Conservation (phyloP, 2,113 vertebrate genomes). For the Ciconia stormi region DNA sequence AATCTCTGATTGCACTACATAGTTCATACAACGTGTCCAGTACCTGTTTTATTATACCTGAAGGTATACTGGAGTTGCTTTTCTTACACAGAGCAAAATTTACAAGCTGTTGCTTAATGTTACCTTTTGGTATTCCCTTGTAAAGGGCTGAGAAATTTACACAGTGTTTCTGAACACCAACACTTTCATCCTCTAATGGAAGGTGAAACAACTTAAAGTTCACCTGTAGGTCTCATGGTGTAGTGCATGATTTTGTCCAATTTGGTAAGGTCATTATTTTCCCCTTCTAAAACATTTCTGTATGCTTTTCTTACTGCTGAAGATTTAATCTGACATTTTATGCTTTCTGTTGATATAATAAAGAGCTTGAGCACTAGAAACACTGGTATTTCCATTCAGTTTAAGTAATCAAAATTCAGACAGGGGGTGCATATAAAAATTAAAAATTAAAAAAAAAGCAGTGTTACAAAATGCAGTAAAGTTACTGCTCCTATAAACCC, state of each 20-base stretch:
- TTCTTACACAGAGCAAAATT: constrained; percentile 25
- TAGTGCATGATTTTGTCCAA: background rate
- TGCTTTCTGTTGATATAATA: background rate
- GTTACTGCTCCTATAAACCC: background rate
- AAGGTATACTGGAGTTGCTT: constrained; percentile 21
- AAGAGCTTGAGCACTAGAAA: background rate
- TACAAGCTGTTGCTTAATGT: constrained; percentile 27
- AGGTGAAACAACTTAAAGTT: background rate
- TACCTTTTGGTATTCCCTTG: background rate
- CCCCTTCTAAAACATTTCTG: background rate
- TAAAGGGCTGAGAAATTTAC: background rate
- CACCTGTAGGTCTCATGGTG: background rate
- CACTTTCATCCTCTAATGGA: background rate
- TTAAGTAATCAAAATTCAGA: background rate
- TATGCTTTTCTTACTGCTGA: background rate
- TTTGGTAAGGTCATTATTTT: background rate
- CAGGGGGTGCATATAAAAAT: background rate
- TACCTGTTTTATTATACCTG: constrained; percentile 41
- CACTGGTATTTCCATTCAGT: background rate
- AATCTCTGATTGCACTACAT: constrained; percentile 50
- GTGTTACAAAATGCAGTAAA: background rate
- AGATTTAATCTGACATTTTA: background rate
- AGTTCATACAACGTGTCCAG: constrained; percentile 19
- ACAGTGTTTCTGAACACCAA: constrained; percentile 7
- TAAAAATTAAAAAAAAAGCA: background rate